These are phyloP conservation scores for Mus pahari DNA, from an alignment of 2,113 vertebrate species.

Conservation along the genomic window DNA sequence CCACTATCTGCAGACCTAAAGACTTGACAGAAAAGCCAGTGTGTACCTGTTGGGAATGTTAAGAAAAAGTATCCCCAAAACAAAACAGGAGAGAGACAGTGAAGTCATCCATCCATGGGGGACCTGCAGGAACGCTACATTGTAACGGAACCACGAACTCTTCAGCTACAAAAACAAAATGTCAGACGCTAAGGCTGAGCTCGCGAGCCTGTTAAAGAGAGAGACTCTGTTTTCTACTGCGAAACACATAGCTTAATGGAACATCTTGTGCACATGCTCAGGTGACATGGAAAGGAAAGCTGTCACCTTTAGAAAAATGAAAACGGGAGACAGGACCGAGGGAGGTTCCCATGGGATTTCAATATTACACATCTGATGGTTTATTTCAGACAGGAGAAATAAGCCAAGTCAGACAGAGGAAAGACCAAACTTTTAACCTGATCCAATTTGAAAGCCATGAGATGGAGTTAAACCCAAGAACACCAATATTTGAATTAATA, in stretches of 20 bases:
- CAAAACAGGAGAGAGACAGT: neutral
- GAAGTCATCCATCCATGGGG: neutral
- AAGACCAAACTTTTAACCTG: constrained; percentile 28
- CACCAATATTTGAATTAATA: neutral
- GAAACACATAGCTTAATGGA: neutral
- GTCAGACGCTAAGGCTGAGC: neutral
- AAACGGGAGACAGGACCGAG: neutral
- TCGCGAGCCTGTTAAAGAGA: neutral
- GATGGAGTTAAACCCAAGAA: neutral
- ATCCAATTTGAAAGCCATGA: constrained; percentile 35
- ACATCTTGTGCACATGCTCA: neutral
- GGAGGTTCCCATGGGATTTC: neutral
- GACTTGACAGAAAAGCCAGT: neutral
- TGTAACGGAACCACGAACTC: neutral
- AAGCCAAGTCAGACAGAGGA: constrained; percentile 7
- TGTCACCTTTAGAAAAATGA: neutral
- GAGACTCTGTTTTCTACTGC: neutral
- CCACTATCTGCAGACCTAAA: neutral
- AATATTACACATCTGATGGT: neutral
- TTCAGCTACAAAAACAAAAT: neutral
- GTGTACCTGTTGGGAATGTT: neutral
- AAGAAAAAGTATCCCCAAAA: neutral
- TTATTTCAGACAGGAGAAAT: constrained; percentile 52
- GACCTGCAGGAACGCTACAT: neutral
- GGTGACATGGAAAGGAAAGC: neutral